Percentiles rank a stretch among this genome's conserved stretches.
These are phyloP conservation scores for Ophiodon elongatus DNA, from an alignment of 2,113 vertebrate genomes.

Conservation along the genomic window DNA sequence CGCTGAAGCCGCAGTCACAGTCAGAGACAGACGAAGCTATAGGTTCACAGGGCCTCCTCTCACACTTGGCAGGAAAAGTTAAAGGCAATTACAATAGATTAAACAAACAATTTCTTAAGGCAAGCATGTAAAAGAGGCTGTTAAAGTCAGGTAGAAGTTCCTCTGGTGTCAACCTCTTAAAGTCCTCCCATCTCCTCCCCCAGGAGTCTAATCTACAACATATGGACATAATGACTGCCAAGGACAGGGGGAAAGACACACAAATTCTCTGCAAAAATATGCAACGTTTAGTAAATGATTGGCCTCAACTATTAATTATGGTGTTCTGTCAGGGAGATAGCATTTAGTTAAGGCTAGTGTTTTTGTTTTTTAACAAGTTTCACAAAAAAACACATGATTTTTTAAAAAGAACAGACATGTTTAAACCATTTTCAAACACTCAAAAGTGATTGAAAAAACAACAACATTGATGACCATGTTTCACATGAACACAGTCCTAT, in stretches of 20 bases:
- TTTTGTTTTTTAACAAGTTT: neutral
- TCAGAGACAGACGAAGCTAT: conserved; percentile 21
- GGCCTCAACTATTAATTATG: conserved; percentile 5
- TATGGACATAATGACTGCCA: conserved; percentile 48
- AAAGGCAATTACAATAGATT: conserved; percentile 64
- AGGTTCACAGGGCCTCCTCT: conserved; percentile 40
- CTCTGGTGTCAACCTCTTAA: conserved; percentile 59
- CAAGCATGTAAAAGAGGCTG: conserved; percentile 55
- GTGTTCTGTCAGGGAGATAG: neutral
- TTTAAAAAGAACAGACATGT: neutral
- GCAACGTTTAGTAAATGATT: conserved; percentile 40
- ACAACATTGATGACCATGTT: neutral
- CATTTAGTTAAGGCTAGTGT: neutral
- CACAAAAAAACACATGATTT: neutral
- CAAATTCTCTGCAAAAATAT: conserved; percentile 6
- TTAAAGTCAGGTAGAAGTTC: conserved; percentile 68
- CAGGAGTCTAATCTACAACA: conserved; percentile 61
- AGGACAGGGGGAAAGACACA: conserved; percentile 34
- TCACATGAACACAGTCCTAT: neutral
- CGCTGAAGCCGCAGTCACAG: conserved; percentile 9
- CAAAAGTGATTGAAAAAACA: neutral
- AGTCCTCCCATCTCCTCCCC: conserved; percentile 38
- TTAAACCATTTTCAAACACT: neutral
- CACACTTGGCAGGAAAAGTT: conserved; percentile 62
- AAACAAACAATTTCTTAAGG: conserved; percentile 63